These are phyloP conservation scores for Bubo blakistoni DNA, from an alignment of 2,113 vertebrate species.

Conservation along the genomic window DNA sequence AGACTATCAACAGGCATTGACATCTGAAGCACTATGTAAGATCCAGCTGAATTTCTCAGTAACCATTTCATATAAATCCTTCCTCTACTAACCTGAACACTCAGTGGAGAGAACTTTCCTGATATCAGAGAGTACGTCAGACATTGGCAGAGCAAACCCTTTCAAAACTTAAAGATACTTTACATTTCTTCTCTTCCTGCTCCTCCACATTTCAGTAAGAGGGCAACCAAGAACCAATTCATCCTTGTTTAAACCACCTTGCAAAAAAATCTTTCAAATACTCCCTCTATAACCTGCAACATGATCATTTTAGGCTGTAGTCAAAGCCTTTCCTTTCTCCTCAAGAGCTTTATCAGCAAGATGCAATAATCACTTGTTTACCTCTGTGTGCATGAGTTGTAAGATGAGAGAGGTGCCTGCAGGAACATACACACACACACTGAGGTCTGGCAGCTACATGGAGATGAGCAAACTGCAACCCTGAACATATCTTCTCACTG, in stretches of 20 bases:
- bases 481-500: background rate
- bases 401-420: background rate
- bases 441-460: background rate
- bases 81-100: background rate
- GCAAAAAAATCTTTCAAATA: background rate
- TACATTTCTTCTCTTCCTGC: background rate
- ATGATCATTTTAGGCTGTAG: background rate
- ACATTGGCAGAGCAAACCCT: background rate
- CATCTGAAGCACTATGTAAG: background rate
- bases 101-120: background rate
- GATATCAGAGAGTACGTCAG: background rate
- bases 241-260: background rate
- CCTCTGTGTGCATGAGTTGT: background rate
- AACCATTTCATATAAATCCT: background rate
- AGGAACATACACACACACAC: background rate
- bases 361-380: background rate
- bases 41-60: background rate
- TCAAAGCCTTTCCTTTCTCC: background rate
- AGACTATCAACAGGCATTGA: background rate
- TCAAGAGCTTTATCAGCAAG: background rate
- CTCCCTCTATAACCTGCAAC: background rate
- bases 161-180: background rate
- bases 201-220: background rate
- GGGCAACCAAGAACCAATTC: background rate
- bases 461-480: background rate